These are phyloP conservation scores for Ceyx erithaca DNA, from an alignment of 2,797 vertebrate genomes.

Conservation along the genomic window DNA sequence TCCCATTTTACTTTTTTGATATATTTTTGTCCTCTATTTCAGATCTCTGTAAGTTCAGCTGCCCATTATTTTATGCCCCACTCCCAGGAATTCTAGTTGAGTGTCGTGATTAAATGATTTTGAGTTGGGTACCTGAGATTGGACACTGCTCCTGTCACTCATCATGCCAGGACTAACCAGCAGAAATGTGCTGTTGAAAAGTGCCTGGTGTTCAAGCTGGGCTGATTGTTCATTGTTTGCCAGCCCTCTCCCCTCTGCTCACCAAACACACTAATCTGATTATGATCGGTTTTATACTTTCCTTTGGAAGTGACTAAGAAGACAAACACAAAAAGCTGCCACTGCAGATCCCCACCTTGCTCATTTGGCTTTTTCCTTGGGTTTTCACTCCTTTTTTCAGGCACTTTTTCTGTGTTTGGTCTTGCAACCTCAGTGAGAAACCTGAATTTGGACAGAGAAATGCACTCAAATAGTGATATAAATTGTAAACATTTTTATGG, in stretches of 20 bases:
- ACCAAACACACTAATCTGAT: conserved; percentile 42
- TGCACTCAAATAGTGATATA: background rate
- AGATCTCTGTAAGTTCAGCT: background rate
- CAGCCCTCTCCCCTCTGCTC: background rate
- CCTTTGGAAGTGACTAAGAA: background rate
- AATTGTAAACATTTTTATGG: background rate
- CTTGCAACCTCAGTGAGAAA: background rate
- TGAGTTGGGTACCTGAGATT: background rate
- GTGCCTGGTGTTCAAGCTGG: background rate
- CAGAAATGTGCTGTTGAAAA: conserved; percentile 29
- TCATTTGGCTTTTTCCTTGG: background rate
- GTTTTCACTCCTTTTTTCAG: background rate
- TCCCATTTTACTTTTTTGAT: background rate
- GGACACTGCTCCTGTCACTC: conserved; percentile 8
- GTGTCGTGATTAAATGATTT: background rate
- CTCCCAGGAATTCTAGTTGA: background rate
- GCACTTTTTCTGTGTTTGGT: background rate
- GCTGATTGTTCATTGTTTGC: conserved; percentile 34
- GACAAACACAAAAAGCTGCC: background rate
- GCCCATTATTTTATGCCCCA: background rate
- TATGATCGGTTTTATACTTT: conserved; percentile 19
- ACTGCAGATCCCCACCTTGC: background rate
- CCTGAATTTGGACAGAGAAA: background rate
- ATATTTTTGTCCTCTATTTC: background rate
- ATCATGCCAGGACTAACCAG: background rate